Conservation (phyloP, 2,113 vertebrate genomes). For the Paramisgurnus dabryanus region DNA sequence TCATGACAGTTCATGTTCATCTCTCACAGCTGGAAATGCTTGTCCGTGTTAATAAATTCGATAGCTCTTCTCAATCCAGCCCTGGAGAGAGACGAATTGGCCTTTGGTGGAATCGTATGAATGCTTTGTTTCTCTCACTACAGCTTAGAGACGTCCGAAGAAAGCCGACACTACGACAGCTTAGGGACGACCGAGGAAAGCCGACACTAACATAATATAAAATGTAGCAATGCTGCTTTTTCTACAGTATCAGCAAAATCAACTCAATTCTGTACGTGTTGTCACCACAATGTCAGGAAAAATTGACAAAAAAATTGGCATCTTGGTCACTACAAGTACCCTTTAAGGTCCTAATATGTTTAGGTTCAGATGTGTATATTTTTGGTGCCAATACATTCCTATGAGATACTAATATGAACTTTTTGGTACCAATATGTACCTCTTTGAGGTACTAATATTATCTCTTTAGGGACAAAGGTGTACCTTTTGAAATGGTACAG, state of each 20-base stretch:
- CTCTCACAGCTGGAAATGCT: conserved; percentile 42
- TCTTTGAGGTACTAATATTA: too few relatives aligned
- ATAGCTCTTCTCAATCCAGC: conserved; percentile 33
- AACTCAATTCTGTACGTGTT: background rate
- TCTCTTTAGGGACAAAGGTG: too few relatives aligned
- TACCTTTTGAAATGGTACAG: too few relatives aligned
- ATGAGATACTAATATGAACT: too few relatives aligned
- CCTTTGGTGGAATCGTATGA: conserved; percentile 37
- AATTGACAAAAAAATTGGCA: too few relatives aligned
- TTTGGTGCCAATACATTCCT: too few relatives aligned
- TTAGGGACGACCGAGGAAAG: background rate
- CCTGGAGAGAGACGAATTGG: conserved; percentile 39
- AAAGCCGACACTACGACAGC: background rate
- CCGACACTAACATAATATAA: background rate
- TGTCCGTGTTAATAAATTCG: conserved; percentile 43
- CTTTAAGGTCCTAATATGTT: too few relatives aligned
- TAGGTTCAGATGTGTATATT: too few relatives aligned
- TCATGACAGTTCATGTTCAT: conserved; percentile 39
- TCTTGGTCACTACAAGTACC: too few relatives aligned
- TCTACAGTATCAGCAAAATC: background rate
- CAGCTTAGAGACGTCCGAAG: conserved; percentile 13
- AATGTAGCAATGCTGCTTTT: too few relatives aligned
- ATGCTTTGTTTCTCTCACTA: conserved; percentile 28
- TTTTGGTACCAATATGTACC: too few relatives aligned
- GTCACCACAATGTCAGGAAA: too few relatives aligned